Evolutionary conservation across 2,113 vertebrate species (phyloP).

Genomic region (Platysternon megacephalum): DNA sequence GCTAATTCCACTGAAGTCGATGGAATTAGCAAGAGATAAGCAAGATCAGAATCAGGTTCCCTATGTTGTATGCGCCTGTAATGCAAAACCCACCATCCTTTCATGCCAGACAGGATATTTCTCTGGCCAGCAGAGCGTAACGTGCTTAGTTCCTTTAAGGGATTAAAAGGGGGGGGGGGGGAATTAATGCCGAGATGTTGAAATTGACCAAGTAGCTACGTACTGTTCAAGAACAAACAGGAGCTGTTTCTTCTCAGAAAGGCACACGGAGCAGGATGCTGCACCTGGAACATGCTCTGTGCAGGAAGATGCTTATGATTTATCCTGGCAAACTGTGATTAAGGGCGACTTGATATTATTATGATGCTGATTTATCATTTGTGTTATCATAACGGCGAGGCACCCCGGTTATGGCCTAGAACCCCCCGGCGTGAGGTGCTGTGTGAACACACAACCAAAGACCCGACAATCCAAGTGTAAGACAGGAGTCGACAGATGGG

Average conservation of each 20-base stretch:
- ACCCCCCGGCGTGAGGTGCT: too few species aligned
- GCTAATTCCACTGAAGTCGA: rapidly evolving
- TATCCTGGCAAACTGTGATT: too few species aligned
- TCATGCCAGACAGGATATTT: background rate
- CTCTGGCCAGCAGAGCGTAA: background rate
- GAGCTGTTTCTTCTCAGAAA: rapidly evolving
- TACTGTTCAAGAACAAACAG: rapidly evolving
- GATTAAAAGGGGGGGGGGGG: background rate
- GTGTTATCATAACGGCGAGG: background rate
- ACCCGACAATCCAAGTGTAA: background rate
- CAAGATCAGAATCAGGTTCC: rapidly evolving
- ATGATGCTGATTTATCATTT: background rate
- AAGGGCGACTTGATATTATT: background rate
- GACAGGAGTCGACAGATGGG: background rate
- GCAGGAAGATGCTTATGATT: too few species aligned
- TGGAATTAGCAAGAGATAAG: background rate
- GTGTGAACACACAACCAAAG: background rate
- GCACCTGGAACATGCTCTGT: background rate
- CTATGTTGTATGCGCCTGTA: rapidly evolving
- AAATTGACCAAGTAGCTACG: rapidly evolving
- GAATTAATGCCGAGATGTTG: rapidly evolving
- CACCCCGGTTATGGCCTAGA: background rate
- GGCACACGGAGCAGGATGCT: rapidly evolving
- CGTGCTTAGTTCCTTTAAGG: background rate
- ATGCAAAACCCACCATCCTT: background rate